Conservation (phyloP, 2,888 invertebrate species). For the Calliopum simillimum region DNA sequence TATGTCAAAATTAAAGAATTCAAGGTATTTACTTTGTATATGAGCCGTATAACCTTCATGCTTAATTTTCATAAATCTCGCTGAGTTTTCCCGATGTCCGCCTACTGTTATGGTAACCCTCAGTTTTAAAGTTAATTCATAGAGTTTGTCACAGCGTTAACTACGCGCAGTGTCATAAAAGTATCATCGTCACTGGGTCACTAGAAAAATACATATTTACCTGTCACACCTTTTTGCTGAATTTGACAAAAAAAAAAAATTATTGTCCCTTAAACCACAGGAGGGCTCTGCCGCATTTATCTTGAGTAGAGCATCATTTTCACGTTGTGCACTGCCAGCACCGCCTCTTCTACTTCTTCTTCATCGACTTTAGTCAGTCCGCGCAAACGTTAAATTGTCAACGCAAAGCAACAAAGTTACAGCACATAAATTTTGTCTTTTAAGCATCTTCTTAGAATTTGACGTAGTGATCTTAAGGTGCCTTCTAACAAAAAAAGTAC, state of each 20-base stretch:
- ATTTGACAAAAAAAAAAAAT: background rate
- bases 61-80: background rate
- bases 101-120: background rate
- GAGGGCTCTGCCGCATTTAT: background rate
- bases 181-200: background rate
- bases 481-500: background rate
- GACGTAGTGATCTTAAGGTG: background rate
- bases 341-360: background rate
- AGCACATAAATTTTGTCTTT: no score
- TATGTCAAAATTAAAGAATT: no score
- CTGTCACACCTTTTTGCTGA: slow-evolving; percentile 21
- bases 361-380: no score
- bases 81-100: background rate
- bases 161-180: no score
- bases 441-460: slow-evolving; percentile 14
- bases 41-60: background rate
- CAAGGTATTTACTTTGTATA: no score
- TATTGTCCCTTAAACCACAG: slow-evolving; percentile 10
- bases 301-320: background rate
- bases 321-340: background rate
- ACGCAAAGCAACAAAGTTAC: background rate
- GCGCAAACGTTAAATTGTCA: background rate
- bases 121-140: no score
- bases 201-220: slow-evolving; percentile 16
- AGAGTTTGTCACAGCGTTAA: no score